Evolutionary conservation across 2,888 invertebrate genomes (phyloP).

Genomic region (Ornithoptera priamus): DNA sequence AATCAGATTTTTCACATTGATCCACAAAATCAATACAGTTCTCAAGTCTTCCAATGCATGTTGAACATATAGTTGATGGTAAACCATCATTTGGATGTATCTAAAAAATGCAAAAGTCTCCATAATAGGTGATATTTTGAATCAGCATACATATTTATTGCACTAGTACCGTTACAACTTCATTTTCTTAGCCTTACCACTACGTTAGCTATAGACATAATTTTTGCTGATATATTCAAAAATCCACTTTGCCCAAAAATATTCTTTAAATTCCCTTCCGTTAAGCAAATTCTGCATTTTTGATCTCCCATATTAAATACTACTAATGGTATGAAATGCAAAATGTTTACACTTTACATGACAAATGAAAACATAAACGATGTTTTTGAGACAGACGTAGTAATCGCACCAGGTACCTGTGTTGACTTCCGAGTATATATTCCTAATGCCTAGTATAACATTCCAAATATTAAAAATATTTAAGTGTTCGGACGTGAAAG

Average conservation of each 20-base stretch:
- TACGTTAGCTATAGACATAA: conserved; percentile 59
- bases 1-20: conserved; percentile 57
- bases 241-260: conserved; percentile 51
- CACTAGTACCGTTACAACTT: not conserved
- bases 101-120: conserved; percentile 40
- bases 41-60: conserved; percentile 54
- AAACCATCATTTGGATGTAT: conserved; percentile 61
- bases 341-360: not conserved
- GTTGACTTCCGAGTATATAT: too few species aligned
- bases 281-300: conserved; percentile 59
- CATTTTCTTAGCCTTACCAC: conserved; percentile 46
- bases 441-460: too few species aligned
- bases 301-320: conserved; percentile 34
- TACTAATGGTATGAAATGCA: not conserved
- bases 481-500: too few species aligned
- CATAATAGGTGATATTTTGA: not conserved
- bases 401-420: not conserved
- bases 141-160: not conserved
- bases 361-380: not conserved
- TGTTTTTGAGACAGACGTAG: not conserved
- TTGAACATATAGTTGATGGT: conserved; percentile 57
- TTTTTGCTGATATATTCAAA: conserved; percentile 50
- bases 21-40: conserved; percentile 57
- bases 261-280: conserved; percentile 41
- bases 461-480: too few species aligned